Evolutionary conservation across 2,113 vertebrate genomes (phyloP), one percentile per base, ranked within the genome.

Genomic region (Beaufortia kweichowensis): DNA sequence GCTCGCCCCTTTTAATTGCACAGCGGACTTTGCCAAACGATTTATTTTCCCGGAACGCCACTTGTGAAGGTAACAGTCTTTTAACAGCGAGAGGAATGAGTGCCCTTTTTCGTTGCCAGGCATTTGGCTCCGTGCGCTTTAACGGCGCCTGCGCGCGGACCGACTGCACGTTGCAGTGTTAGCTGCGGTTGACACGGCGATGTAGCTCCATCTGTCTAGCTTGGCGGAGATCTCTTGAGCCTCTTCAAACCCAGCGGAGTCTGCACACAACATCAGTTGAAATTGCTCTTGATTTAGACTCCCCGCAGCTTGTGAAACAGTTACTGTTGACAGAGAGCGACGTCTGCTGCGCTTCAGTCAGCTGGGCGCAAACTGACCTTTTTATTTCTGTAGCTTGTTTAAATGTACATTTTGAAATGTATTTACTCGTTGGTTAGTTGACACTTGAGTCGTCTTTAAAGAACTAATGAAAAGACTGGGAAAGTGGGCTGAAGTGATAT

Each of bases 51-150:
- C 67, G 83, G 75, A 87, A 78, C 66, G 83, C 85, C 90, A 91
- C 88, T 91, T 91, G 87, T 90, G 89, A 89, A 91, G 89, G 90
- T 91, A 91, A 87, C 90, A 90, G 90, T 93, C 90, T 91, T 92
- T 92, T 91, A 90, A 91, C 90, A 89, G 89, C 90, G 24, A 86
- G 89, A 83, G 86, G 89, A 91, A 85, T 87, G 86, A 82, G 84
- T 46, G 79, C 81, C 86, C 86, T 84, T 87, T 83, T 80, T 81
- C 77, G 26, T 73, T 73, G 85, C 81, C 74, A 67, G 78, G 69
- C 78, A 24, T 69, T 75, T 75, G 60, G 72, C 81, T 85, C 86
- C 90, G 90, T 87, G 87, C 88, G 90, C 84, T 90, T 90, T 86
- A 85, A 86, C 85, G 84, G 85, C 79, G 43, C 74, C 53, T 83